These are phyloP conservation scores for Leptinotarsa peninsularis DNA, from an alignment of 2,888 invertebrate genomes.

Conservation along the genomic window DNA sequence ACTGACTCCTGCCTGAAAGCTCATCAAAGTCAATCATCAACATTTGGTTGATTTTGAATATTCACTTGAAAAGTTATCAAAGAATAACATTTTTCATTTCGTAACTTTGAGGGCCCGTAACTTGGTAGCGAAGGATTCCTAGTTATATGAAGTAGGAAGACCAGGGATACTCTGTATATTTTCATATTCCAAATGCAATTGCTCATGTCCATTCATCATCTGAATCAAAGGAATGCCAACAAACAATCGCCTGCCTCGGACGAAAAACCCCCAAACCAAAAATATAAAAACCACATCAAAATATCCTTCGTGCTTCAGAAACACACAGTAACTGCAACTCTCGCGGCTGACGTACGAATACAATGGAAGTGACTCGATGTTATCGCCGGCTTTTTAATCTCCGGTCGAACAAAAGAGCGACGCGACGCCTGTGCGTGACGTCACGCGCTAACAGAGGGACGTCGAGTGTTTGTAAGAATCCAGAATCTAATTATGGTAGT, in stretches of 20 bases:
- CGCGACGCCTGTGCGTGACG: slow-evolving; percentile 53
- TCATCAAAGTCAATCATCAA: too few species aligned
- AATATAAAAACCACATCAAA: slow-evolving; percentile 12
- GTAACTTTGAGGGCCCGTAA: too few species aligned
- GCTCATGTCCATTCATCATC: not conserved
- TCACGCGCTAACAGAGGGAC: slow-evolving; percentile 36
- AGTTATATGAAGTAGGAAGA: too few species aligned
- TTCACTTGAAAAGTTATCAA: too few species aligned
- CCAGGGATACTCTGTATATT: too few species aligned
- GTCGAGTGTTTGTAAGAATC: slow-evolving; percentile 14
- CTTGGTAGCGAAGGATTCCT: too few species aligned
- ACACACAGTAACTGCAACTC: not conserved
- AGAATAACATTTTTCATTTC: too few species aligned
- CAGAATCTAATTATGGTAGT: slow-evolving; percentile 20
- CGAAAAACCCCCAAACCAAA: slow-evolving; percentile 1
- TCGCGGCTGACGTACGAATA: slow-evolving; percentile 9
- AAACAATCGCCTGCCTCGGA: not conserved
- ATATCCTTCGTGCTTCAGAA: slow-evolving; percentile 20
- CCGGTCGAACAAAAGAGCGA: slow-evolving; percentile 55
- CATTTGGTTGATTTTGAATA: too few species aligned
- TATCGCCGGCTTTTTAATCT: slow-evolving; percentile 57
- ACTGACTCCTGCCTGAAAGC: too few species aligned
- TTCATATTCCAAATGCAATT: not conserved
- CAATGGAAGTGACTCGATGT: slow-evolving; percentile 39
- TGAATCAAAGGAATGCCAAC: not conserved